Base-by-base conservation (phyloP, 2,113 vertebrate genomes). In the Gyps fulvus region DNA sequence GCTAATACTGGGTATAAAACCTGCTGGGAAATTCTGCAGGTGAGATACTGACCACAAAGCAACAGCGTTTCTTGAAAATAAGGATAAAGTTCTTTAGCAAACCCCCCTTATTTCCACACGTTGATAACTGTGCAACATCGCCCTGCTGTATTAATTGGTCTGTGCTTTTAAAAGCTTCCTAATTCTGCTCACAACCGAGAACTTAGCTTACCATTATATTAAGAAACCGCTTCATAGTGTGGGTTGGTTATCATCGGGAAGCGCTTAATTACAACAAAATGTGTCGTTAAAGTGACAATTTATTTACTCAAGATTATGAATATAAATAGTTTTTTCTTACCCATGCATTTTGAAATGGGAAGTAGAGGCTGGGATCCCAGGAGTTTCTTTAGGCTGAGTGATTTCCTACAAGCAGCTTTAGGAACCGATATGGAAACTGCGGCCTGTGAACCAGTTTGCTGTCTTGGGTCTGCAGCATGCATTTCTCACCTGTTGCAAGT, bases 301-400 rank as follows among this genome's bases (percentile, higher is more conserved):
- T 96, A 91, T 95, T 96, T 96, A 96, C 90, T 74, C 32, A 17
- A 38, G 47, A 17, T 91, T 94, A 94, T 79, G 71, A 78, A 87
- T 87, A 65, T 45, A 83, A 73, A 90, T 86, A 40, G 62, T 32
- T 79, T 81, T 71, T 63, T 54, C 92, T 90, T 83, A 90, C 88
- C 49, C 62, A 9, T 43, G 65, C 58, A 22, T 65, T 94, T 50
- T 59, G 78, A 82, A 87, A 74, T 0, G 2, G 54, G 66, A 63
- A 81, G 65, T 9, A 78, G 82, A 88, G 62, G 82, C 76, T 94
- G 77, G 36, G 65, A 78, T 79, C 69, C 61, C 15, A 38, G 52
- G 73, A 47, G 58, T 40, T 92, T 58, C 69, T 83, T 73, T 10
- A 63, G 87, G 67, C 52, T 62, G 59, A n/a, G 45, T 12, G 71